Percentiles rank a stretch among this genome's conserved stretches.
These are phyloP conservation scores for Limulus polyphemus DNA, from an alignment of 2,888 invertebrate species.

Conservation along the genomic window DNA sequence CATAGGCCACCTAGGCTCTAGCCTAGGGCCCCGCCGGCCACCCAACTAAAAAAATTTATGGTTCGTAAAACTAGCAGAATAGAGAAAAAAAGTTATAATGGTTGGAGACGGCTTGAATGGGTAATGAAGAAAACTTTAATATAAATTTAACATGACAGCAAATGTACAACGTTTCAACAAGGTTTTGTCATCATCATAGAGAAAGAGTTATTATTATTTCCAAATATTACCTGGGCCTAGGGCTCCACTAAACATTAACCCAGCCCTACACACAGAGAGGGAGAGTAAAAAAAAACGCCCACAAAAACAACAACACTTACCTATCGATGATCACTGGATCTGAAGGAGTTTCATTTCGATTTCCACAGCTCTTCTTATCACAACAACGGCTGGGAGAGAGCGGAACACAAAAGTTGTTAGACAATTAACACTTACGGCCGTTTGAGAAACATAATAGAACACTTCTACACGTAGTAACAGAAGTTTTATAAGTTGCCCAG, in stretches of 20 bases:
- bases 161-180: too few relatives aligned
- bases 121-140: too few relatives aligned
- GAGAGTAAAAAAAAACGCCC: neutral
- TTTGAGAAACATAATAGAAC: neutral
- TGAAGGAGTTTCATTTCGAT: constrained; percentile 98
- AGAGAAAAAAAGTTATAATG: neutral
- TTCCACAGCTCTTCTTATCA: constrained; percentile 99
- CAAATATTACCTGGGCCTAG: constrained; percentile 1
- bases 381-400: constrained; percentile 78
- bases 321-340: constrained; percentile 99
- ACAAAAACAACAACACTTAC: constrained; percentile 56
- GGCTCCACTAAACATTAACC: neutral
- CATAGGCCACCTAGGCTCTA: too few relatives aligned
- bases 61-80: neutral
- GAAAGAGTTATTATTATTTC: constrained; percentile 3
- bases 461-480: neutral
- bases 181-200: too few relatives aligned
- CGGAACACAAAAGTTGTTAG: constrained; percentile 9
- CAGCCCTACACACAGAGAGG: constrained; percentile 1
- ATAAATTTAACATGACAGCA: too few relatives aligned
- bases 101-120: too few relatives aligned
- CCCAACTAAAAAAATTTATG: neutral
- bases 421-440: neutral
- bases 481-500: neutral
- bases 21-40: too few relatives aligned